These are phyloP conservation scores for Fukomys damarensis DNA, from an alignment of 2,113 vertebrate species.

Conservation along the genomic window DNA sequence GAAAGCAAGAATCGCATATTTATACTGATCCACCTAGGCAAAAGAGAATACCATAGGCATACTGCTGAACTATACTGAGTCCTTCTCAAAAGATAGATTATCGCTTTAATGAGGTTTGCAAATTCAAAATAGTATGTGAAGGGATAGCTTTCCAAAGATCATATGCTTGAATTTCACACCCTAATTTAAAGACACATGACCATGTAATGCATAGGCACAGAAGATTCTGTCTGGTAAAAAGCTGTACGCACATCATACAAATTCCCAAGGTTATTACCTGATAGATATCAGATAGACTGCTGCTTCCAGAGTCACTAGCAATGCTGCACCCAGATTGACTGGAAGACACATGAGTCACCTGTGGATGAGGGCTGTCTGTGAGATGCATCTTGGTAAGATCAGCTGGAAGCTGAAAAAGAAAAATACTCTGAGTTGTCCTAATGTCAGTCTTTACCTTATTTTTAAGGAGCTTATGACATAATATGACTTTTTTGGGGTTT, in stretches of 20 bases:
- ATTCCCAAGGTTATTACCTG: slow-evolving; percentile 88
- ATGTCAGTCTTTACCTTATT: slow-evolving; percentile 45
- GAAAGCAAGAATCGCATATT: slow-evolving; percentile 20
- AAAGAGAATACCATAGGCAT: slow-evolving; percentile 32
- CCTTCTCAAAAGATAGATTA: background rate
- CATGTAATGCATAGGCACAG: background rate
- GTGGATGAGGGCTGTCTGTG: slow-evolving; percentile 93
- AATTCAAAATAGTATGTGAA: slow-evolving; percentile 19
- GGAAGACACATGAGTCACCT: slow-evolving; percentile 93
- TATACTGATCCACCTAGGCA: background rate
- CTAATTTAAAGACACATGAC: background rate
- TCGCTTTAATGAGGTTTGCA: background rate
- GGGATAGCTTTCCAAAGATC: background rate
- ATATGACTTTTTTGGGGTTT: background rate
- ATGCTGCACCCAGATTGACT: slow-evolving; percentile 99
- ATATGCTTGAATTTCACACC: slow-evolving; percentile 27
- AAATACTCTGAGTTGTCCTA: slow-evolving; percentile 47
- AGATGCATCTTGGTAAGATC: slow-evolving; percentile 99
- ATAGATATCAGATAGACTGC: slow-evolving; percentile 99
- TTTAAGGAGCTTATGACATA: background rate
- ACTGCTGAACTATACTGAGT: background rate
- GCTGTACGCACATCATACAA: background rate
- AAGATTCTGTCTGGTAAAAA: slow-evolving; percentile 9
- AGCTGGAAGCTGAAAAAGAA: slow-evolving; percentile 92
- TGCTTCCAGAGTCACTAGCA: slow-evolving; percentile 97